phyloP scores from a whole-genome alignment of 1,140 invertebrate genomes.

The Lysiphlebus fabarum region DNA sequence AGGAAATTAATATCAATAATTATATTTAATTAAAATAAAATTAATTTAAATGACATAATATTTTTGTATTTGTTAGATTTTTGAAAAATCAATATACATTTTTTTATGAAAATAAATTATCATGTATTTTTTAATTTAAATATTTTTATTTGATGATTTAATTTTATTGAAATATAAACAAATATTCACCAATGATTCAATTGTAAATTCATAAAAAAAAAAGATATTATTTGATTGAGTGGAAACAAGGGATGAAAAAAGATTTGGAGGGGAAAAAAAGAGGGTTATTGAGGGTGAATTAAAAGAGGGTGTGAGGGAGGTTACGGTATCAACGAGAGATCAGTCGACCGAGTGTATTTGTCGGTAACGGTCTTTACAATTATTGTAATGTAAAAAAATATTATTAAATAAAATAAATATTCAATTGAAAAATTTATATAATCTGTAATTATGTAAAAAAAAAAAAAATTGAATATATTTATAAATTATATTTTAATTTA shows the following conservation, averaged over 20 bases:
- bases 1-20: too few relatives aligned
- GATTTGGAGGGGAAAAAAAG: background rate
- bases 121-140: too few relatives aligned
- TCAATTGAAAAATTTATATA: too few relatives aligned
- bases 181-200: background rate
- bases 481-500: background rate
- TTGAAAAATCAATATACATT: too few relatives aligned
- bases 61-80: too few relatives aligned
- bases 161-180: background rate
- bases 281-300: background rate
- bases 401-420: too few relatives aligned
- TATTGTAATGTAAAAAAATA: too few relatives aligned
- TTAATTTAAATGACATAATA: too few relatives aligned
- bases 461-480: background rate
- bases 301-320: background rate
- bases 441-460: too few relatives aligned
- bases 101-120: too few relatives aligned
- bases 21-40: too few relatives aligned
- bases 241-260: constrained; percentile 1
- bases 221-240: background rate
- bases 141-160: background rate
- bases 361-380: constrained; percentile 17
- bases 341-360: constrained; percentile 35
- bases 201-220: background rate
- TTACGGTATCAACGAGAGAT: constrained; percentile 19